These are phyloP conservation scores for Synergus japonicus DNA, from an alignment of 2,888 invertebrate genomes.

Conservation along the genomic window DNA sequence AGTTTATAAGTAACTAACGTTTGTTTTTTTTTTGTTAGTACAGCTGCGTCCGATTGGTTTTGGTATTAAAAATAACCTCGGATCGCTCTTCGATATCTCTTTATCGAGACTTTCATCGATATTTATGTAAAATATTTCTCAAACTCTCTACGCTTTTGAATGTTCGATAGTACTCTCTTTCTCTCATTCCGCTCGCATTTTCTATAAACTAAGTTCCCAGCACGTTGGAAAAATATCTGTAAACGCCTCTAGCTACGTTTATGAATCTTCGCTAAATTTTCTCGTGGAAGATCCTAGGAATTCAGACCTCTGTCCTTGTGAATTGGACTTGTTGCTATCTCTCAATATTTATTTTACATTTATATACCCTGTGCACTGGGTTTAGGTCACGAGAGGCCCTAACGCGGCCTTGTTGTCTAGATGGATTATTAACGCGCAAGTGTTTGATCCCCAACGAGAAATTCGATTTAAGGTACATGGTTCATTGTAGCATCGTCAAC, in stretches of 20 bases:
- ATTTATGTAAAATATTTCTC: slow-evolving; percentile 52
- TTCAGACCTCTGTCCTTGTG: slow-evolving; percentile 50
- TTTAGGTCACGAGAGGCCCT: slow-evolving; percentile 57
- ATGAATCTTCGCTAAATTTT: slow-evolving; percentile 67
- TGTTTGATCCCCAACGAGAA: slow-evolving; percentile 45
- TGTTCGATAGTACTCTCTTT: slow-evolving; percentile 22
- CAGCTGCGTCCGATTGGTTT: slow-evolving; percentile 75
- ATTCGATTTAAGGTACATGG: slow-evolving; percentile 46
- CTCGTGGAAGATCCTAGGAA: slow-evolving; percentile 65
- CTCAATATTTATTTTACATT: slow-evolving; percentile 55
- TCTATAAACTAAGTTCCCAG: slow-evolving; percentile 66
- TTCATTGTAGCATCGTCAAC: slow-evolving; percentile 14
- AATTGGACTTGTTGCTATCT: slow-evolving; percentile 39
- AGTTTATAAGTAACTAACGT: slow-evolving; percentile 63
- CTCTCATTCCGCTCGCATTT: slow-evolving; percentile 43
- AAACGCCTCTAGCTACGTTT: slow-evolving; percentile 67
- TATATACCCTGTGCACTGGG: slow-evolving; percentile 56
- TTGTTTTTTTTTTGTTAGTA: slow-evolving; percentile 34
- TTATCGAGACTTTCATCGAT: slow-evolving; percentile 45
- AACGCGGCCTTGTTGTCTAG: slow-evolving; percentile 55
- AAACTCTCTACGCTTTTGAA: slow-evolving; percentile 47
- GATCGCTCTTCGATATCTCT: slow-evolving; percentile 63
- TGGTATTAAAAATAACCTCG: slow-evolving; percentile 78
- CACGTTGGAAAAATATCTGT: slow-evolving; percentile 72
- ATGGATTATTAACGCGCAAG: slow-evolving; percentile 45